Percentiles rank a stretch among this genome's conserved stretches.
These are phyloP conservation scores for Pollenia amentaria DNA, from an alignment of 2,888 invertebrate species.

Conservation along the genomic window DNA sequence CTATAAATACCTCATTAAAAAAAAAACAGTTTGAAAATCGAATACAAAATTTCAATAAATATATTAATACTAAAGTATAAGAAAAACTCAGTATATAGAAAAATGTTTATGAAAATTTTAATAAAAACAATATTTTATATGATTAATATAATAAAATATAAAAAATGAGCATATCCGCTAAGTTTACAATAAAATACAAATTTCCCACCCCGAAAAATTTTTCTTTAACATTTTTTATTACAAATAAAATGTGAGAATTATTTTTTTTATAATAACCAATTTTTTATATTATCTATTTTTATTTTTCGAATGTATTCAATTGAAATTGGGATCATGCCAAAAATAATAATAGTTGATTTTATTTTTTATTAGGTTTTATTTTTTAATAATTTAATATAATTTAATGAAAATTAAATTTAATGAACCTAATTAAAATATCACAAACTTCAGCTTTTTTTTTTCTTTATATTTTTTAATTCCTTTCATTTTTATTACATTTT, in stretches of 20 bases:
- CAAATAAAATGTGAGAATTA: too few relatives aligned
- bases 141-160: background rate
- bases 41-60: slow-evolving; percentile 40
- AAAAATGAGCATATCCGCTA: slow-evolving; percentile 18
- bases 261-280: too few relatives aligned
- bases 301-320: too few relatives aligned
- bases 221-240: background rate
- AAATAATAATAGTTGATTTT: too few relatives aligned
- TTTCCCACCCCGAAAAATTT: background rate
- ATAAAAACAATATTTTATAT: slow-evolving; percentile 4
- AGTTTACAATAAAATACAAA: background rate
- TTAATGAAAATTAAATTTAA: too few relatives aligned
- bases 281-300: too few relatives aligned
- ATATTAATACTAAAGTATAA: slow-evolving; percentile 17
- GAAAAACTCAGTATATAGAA: slow-evolving; percentile 47
- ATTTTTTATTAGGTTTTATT: too few relatives aligned
- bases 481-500: background rate
- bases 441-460: background rate
- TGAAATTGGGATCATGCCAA: too few relatives aligned
- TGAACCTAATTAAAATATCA: too few relatives aligned
- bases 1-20: slow-evolving; percentile 64
- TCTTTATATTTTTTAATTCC: background rate
- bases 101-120: slow-evolving; percentile 52
- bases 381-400: too few relatives aligned
- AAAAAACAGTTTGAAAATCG: slow-evolving; percentile 44